Base-by-base conservation (phyloP, 2,113 vertebrate species). In the Accipiter virgatus region DNA sequence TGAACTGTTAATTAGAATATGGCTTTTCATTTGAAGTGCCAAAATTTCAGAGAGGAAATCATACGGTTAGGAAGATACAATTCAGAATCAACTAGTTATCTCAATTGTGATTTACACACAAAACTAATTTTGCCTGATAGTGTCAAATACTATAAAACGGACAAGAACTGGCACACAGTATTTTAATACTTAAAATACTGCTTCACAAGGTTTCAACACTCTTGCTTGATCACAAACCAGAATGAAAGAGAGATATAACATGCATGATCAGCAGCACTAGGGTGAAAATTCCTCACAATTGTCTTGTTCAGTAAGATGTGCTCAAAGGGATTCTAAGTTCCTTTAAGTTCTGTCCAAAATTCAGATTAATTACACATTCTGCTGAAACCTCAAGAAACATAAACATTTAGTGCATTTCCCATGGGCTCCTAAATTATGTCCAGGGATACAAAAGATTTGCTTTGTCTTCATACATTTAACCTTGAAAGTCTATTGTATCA, bases 121-220 rank as follows among this genome's bases (percentile, higher is more conserved):
- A 95, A 97, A 95, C 38, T 93, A 92, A 94, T 91, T 96, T 94
- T 91, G 70, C 56, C 95, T 91, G 61, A 93, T 87, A 94, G 19
- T 75, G 58, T 96, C 88, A 95, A 91, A 86, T 85, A 68, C 58
- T 86, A 77, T 62, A 83, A 95, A 82, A 83, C 36, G 65, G 68
- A 94, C 70, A 96, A 92, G 43, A 87, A 74, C 26, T 71, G 72
- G 17, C 19, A 97, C n/a, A 86, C 27, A 62, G 56, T 66, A 93
- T 95, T 97, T 95, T 90, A 97, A 94, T 70, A 93, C 40, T 87
- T 94, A 90, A 94, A 92, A 93, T 86, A 86, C 48, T 95, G 68
- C 61, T 95, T 95, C 66, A 95, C 34, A 78, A 86, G 23, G 18
- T 91, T 97, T 97, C 86, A 96, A 67, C 56, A 79, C 47, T 81